Evolutionary conservation across 2,113 vertebrate genomes (phyloP).

Genomic region (Xyrauchen texanus): DNA sequence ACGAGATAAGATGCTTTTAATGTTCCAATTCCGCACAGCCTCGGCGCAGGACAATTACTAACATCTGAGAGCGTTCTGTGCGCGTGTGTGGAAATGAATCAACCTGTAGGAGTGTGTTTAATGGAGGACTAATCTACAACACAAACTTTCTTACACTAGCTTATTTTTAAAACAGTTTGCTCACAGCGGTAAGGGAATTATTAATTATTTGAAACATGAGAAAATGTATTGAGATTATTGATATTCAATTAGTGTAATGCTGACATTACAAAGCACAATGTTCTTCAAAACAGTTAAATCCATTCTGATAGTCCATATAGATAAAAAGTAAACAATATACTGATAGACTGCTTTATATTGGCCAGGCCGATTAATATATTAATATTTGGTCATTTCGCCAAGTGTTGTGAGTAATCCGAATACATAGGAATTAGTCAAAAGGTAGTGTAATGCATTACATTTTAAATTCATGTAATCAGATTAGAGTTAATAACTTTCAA

Average conservation of each 20-base stretch:
- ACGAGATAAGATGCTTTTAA: constrained; percentile 57
- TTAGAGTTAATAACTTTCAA: too few species aligned
- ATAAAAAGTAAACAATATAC: too few species aligned
- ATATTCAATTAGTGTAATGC: too few species aligned
- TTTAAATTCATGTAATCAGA: too few species aligned
- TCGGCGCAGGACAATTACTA: constrained; percentile 36
- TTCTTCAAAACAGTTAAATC: not conserved
- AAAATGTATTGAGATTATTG: too few species aligned
- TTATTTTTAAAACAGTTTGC: not conserved
- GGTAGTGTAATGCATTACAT: too few species aligned
- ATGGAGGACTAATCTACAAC: not conserved
- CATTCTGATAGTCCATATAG: not conserved
- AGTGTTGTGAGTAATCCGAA: too few species aligned
- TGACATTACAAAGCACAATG: too few species aligned
- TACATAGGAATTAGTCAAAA: not conserved
- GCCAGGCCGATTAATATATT: not conserved
- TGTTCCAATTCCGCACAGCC: constrained; percentile 39
- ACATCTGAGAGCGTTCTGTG: constrained; percentile 29
- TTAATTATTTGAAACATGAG: too few species aligned
- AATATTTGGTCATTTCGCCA: too few species aligned
- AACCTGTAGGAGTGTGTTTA: constrained; percentile 34
- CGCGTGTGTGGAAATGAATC: not conserved
- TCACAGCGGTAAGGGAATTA: not conserved
- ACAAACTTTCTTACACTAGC: not conserved
- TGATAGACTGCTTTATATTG: too few species aligned